Evolutionary conservation across 2,113 vertebrate genomes (phyloP).

Genomic region (Pollimyrus isidori): DNA sequence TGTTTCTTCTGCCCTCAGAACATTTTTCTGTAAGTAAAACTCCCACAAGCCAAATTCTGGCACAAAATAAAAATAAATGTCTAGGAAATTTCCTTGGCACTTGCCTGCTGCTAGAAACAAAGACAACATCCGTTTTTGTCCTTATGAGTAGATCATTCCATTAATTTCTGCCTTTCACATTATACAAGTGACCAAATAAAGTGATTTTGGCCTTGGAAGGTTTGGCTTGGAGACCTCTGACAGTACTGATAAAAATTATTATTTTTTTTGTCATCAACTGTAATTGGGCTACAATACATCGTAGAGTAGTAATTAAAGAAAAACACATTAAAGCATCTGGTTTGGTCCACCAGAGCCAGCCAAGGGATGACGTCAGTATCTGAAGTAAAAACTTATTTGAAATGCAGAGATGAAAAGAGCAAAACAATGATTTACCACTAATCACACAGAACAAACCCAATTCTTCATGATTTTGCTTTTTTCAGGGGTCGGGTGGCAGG

Average conservation of each 20-base stretch:
- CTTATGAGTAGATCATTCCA: background rate
- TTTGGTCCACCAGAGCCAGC: background rate
- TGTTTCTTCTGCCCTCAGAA: too few relatives aligned
- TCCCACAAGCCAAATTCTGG: too few relatives aligned
- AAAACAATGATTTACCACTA: slow-evolving; percentile 9
- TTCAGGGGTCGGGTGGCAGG: background rate
- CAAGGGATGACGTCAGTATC: background rate
- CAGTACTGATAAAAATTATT: background rate
- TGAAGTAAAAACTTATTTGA: background rate
- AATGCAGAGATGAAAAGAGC: background rate
- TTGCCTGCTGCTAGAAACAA: background rate
- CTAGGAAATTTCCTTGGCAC: background rate
- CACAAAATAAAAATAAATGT: background rate
- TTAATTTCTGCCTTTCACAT: background rate
- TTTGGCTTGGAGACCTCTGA: background rate
- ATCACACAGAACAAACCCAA: background rate
- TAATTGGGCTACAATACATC: background rate
- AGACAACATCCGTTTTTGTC: background rate
- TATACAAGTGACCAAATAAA: background rate
- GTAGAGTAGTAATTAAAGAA: background rate
- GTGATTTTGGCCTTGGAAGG: background rate
- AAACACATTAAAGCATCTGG: background rate
- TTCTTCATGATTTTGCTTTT: background rate
- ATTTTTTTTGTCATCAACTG: background rate
- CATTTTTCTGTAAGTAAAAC: too few relatives aligned